Base-by-base conservation (phyloP, 2,797 vertebrate species). In the Labroides dimidiatus region DNA sequence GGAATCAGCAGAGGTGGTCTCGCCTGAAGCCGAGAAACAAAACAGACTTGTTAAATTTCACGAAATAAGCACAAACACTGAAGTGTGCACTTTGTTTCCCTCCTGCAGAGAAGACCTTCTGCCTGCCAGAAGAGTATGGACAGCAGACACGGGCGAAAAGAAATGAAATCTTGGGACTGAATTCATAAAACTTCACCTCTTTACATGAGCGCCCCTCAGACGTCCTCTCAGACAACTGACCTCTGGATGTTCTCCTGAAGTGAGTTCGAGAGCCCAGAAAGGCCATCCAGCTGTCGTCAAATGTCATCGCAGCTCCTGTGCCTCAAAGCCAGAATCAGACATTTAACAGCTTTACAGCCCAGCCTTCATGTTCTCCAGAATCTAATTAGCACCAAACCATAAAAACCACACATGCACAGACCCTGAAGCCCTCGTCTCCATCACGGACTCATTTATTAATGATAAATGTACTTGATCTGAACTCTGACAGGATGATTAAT, bases 401-500 rank as follows among this genome's bases (percentile, higher is more conserved):
- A 49, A 86, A n/a, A 86, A 52, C 50, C 85, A 69, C 75, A 83
- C 75, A 84, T 52, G 73, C 56, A 15, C 23, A 47, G 14, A 5
- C 54, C 41, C 44, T 19, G 13, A 10, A 24, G 24, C 60, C 24
- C 23, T 36, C 64, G 58, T 78, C 75, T 39, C 69, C 72, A 71
- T 70, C 64, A 73, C 64, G 14, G 58, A 79, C 84, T 89, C 64
- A 85, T 90, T 86, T 85, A 85, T 87, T 78, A 85, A 85, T 87
- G 84, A 91, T 88, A 82, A 88, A 90, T 90, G 85, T 82, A 82
- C 80, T 88, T 82, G 82, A 87, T 84, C 76, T 67, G 45, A 75
- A 65, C 52, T 55, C 69, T 86, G 90, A 87, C 88, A 87, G 84
- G 63, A 89, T 91, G 89, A 91, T 91, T 89, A 85, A 91, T 90